Conservation (phyloP, 1,140 invertebrate species). For the Epicauta chinensis region DNA sequence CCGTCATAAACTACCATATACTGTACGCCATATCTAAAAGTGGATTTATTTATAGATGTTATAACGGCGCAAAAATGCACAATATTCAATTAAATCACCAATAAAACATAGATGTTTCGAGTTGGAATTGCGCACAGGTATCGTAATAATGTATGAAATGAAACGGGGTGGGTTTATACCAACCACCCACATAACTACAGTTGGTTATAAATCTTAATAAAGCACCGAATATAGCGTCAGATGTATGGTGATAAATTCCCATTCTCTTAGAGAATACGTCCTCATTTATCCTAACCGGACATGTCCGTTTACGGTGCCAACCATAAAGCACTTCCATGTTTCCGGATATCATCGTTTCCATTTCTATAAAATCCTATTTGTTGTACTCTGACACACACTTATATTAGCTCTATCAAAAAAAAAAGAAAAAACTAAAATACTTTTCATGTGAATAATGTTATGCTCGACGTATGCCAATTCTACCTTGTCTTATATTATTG, state of each 20-base stretch:
- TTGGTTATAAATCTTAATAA: constrained; percentile 43
- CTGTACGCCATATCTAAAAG: constrained; percentile 26
- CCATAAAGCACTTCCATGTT: constrained; percentile 43
- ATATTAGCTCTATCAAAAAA: too few species aligned
- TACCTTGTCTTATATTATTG: background rate
- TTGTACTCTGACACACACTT: too few species aligned
- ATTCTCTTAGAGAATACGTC: constrained; percentile 40
- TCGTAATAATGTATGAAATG: too few species aligned
- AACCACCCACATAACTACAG: too few species aligned
- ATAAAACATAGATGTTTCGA: too few species aligned
- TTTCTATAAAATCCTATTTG: constrained; percentile 33
- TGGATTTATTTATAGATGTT: constrained; percentile 18
- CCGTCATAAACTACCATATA: constrained; percentile 35
- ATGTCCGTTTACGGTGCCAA: constrained; percentile 35
- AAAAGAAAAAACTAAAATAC: constrained; percentile 16
- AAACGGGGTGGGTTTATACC: too few species aligned
- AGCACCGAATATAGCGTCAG: constrained; percentile 41
- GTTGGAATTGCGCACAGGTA: too few species aligned
- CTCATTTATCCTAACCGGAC: constrained; percentile 41
- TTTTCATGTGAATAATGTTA: constrained; percentile 17
- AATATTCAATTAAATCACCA: too few species aligned
- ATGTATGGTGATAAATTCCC: constrained; percentile 43
- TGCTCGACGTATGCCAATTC: constrained; percentile 19
- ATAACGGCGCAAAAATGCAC: too few species aligned
- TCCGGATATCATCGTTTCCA: constrained; percentile 39